Conservation (phyloP, 2,888 invertebrate genomes). For the Athetis lepigone region DNA sequence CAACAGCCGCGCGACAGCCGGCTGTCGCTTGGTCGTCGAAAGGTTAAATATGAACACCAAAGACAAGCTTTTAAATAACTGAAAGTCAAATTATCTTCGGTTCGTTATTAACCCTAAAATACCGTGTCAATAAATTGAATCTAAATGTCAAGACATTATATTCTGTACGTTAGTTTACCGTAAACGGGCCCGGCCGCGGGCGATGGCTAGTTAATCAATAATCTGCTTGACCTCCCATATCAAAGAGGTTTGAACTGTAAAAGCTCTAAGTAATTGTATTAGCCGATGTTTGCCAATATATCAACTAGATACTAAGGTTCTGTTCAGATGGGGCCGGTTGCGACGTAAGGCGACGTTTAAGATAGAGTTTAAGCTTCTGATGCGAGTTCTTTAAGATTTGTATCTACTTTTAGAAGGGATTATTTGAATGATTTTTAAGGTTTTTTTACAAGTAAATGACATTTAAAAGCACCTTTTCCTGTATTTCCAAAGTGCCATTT, state of each 20-base stretch:
- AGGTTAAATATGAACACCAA: neutral
- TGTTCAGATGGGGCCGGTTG: constrained; percentile 4
- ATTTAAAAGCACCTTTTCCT: no score
- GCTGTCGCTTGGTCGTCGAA: no score
- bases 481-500: no score
- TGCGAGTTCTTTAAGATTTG: no score
- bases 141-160: constrained; percentile 40
- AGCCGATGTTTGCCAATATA: constrained; percentile 54
- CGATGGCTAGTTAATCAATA: constrained; percentile 59
- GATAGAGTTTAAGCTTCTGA: no score
- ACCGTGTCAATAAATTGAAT: constrained; percentile 29
- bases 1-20: no score
- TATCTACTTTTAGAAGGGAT: no score
- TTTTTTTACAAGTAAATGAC: no score
- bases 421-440: no score
- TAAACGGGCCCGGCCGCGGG: constrained; percentile 45
- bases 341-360: neutral
- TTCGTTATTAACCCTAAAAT: constrained; percentile 12
- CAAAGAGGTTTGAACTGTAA: constrained; percentile 58
- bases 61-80: neutral
- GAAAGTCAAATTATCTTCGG: constrained; percentile 5
- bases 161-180: constrained; percentile 23
- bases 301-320: constrained; percentile 35
- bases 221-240: constrained; percentile 59
- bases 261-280: constrained; percentile 60